A percentile compares a stretch with the other conserved stretches of the same genome.
Evolutionary conservation across 2,888 invertebrate species (phyloP).

Genomic region (Cerceris rybyensis): DNA sequence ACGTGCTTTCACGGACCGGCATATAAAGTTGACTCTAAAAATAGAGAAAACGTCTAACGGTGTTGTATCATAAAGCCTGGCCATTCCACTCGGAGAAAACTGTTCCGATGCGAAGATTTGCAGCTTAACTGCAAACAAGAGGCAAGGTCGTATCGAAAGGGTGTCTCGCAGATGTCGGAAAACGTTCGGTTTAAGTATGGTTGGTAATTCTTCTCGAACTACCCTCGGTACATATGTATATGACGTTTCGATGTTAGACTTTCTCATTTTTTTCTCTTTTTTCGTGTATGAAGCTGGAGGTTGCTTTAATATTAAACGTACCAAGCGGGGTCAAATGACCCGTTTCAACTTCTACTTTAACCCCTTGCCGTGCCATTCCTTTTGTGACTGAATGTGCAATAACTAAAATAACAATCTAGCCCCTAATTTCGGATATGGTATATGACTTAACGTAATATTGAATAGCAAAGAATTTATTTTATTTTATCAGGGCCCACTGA

Average conservation of each 20-base stretch:
- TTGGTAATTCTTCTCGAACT: neutral
- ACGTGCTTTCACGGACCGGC: conserved; percentile 10
- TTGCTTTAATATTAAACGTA: too few species aligned
- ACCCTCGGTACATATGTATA: neutral
- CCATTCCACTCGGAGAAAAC: neutral
- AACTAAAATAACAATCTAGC: too few species aligned
- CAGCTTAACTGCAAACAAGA: conserved; percentile 1
- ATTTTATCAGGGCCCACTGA: too few species aligned
- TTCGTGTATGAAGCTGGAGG: neutral
- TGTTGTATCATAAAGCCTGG: conserved; percentile 36
- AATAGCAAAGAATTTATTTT: too few species aligned
- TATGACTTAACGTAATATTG: too few species aligned
- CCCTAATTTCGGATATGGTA: too few species aligned
- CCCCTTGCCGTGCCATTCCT: too few species aligned
- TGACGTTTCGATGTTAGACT: neutral
- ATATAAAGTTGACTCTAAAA: conserved; percentile 23
- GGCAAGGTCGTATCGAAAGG: neutral
- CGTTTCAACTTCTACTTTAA: too few species aligned
- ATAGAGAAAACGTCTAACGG: conserved; percentile 43
- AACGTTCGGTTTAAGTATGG: neutral
- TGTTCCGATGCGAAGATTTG: conserved; percentile 18
- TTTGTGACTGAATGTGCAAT: too few species aligned
- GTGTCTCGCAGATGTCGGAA: conserved; percentile 26
- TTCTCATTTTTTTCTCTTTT: neutral
- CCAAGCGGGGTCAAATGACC: too few species aligned